Percentiles rank a stretch among this genome's conserved stretches.
These are phyloP conservation scores for Paradoxurus hermaphroditus DNA, from an alignment of 2,113 vertebrate species.

Conservation along the genomic window DNA sequence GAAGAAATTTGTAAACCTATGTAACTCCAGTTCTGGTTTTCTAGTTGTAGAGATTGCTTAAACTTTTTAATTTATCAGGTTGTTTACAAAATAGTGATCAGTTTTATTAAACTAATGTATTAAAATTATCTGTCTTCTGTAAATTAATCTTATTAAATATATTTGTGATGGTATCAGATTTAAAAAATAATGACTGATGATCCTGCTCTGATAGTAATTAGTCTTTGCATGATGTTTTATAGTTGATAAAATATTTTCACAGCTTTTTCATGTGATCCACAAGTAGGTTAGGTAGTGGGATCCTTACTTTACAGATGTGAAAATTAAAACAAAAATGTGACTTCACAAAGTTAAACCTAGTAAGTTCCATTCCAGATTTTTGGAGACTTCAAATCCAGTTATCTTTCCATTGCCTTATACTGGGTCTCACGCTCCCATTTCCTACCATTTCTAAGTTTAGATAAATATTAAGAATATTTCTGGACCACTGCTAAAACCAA, in stretches of 20 bases:
- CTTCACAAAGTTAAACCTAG: neutral
- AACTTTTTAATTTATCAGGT: neutral
- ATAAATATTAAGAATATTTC: constrained; percentile 11
- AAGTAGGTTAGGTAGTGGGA: neutral
- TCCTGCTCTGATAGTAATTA: neutral
- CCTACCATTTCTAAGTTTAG: neutral
- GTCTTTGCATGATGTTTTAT: neutral
- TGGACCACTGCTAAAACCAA: neutral
- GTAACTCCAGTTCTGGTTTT: neutral
- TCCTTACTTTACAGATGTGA: neutral
- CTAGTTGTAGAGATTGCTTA: neutral
- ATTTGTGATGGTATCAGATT: neutral
- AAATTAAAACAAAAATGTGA: constrained; percentile 30
- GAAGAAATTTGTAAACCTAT: neutral
- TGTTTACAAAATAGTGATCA: neutral
- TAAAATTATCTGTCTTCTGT: neutral
- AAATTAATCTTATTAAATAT: neutral
- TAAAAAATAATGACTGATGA: neutral
- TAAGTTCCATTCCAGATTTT: neutral
- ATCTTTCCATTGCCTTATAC: neutral
- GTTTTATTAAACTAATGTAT: neutral
- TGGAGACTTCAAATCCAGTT: neutral
- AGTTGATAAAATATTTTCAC: constrained; percentile 9
- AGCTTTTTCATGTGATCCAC: constrained; percentile 10
- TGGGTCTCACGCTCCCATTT: neutral